A percentile compares a stretch with the other conserved stretches of the same genome.
phyloP scores from a whole-genome alignment of 2,113 vertebrate genomes.

The Odocoileus virginianus region DNA sequence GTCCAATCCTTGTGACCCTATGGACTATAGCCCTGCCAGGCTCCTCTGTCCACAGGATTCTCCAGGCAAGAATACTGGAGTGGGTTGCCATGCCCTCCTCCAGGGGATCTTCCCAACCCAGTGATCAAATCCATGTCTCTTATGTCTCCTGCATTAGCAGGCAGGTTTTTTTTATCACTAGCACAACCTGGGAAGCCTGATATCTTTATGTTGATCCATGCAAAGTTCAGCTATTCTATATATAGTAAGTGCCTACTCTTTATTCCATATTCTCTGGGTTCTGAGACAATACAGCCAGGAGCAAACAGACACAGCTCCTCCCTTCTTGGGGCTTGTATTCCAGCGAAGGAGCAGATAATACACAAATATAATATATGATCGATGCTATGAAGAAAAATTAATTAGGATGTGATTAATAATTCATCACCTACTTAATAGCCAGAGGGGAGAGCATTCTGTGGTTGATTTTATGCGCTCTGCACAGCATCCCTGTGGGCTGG shows the following conservation, averaged over 20 bases:
- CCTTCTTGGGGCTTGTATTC: background rate
- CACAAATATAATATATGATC: background rate
- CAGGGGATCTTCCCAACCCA: background rate
- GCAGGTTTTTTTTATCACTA: background rate
- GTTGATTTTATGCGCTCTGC: rapidly evolving
- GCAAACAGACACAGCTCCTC: background rate
- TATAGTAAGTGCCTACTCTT: background rate
- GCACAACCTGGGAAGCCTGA: background rate
- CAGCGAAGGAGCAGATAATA: background rate
- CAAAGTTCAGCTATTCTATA: background rate
- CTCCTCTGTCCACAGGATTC: background rate
- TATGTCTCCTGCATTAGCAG: background rate
- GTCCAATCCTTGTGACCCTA: background rate
- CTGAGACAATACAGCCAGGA: background rate
- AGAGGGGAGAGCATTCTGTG: background rate
- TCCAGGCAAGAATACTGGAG: background rate
- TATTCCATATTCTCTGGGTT: background rate
- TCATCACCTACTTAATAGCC: background rate
- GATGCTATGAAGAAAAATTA: background rate
- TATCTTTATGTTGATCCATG: background rate
- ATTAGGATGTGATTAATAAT: background rate
- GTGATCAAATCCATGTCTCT: background rate
- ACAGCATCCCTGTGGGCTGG: too few relatives aligned
- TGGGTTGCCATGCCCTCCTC: background rate
- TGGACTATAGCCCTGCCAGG: background rate